Conservation (phyloP, 2,888 invertebrate genomes). For the Nemoura dubitans region DNA sequence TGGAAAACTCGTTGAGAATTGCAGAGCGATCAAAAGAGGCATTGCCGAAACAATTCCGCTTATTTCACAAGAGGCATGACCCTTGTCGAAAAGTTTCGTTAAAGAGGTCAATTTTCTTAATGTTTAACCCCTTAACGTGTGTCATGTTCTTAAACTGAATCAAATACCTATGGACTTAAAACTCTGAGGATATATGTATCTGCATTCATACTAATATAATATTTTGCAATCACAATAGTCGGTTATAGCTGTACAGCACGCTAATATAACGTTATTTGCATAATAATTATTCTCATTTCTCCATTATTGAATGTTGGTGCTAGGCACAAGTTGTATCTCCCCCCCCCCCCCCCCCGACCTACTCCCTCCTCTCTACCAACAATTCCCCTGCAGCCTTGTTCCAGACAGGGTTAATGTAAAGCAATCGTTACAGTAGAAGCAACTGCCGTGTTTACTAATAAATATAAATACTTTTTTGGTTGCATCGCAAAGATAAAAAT, state of each 20-base stretch:
- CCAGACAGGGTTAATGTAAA: neutral
- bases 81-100: neutral
- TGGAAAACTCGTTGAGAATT: neutral
- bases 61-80: neutral
- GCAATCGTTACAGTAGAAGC: neutral
- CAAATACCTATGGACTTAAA: neutral
- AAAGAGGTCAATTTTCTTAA: neutral
- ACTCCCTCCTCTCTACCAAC: neutral
- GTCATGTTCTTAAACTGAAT: neutral
- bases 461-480: neutral
- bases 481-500: too few relatives aligned
- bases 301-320: constrained; percentile 37
- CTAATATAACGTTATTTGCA: constrained; percentile 25
- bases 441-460: neutral
- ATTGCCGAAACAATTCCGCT: neutral
- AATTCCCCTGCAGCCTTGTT: neutral
- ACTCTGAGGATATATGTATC: neutral
- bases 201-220: neutral
- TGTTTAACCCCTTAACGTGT: neutral
- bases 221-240: constrained; percentile 8
- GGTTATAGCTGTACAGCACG: constrained; percentile 16
- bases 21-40: neutral
- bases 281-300: constrained; percentile 38
- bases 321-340: constrained; percentile 13
- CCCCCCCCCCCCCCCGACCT: neutral